These are phyloP conservation scores for Apogon hyalosoma DNA, from an alignment of 2,797 vertebrate species.

Conservation along the genomic window DNA sequence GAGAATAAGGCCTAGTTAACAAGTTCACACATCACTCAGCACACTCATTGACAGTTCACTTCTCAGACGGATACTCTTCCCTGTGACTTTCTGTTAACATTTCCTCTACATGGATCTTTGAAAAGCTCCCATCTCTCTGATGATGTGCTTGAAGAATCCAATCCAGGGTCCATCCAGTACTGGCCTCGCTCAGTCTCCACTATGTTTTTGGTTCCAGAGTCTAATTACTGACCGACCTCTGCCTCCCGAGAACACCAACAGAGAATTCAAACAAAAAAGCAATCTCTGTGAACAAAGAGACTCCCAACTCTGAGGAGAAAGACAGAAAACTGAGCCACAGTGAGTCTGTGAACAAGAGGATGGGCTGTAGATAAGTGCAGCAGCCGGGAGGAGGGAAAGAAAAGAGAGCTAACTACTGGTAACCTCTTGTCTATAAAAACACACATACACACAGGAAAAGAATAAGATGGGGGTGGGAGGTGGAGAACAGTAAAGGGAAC, in stretches of 20 bases:
- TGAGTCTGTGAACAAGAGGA: slow-evolving; percentile 45
- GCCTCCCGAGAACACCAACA: slow-evolving; percentile 6
- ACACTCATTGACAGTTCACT: slow-evolving; percentile 47
- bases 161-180: slow-evolving; percentile 20
- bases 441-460: slow-evolving; percentile 65
- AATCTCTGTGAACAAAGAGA: slow-evolving; percentile 11
- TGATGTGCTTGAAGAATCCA: slow-evolving; percentile 48
- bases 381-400: slow-evolving; percentile 47
- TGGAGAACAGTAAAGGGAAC: slow-evolving; percentile 30
- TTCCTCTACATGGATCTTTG: slow-evolving; percentile 33
- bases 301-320: slow-evolving; percentile 2
- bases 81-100: slow-evolving; percentile 34
- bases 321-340: slow-evolving; percentile 22
- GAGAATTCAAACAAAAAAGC: slow-evolving; percentile 21
- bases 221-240: slow-evolving; percentile 8
- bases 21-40: slow-evolving; percentile 64
- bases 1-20: slow-evolving; percentile 55
- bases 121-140: slow-evolving; percentile 47
- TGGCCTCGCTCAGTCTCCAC: slow-evolving; percentile 5
- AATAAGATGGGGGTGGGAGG: slow-evolving; percentile 42
- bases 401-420: slow-evolving; percentile 61
- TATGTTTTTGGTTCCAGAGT: slow-evolving; percentile 16
- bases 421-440: slow-evolving; percentile 74
- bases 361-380: slow-evolving; percentile 57
- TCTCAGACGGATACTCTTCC: slow-evolving; percentile 38